These are phyloP conservation scores for Nymphalis polychloros DNA, from an alignment of 2,888 invertebrate species.

Conservation along the genomic window DNA sequence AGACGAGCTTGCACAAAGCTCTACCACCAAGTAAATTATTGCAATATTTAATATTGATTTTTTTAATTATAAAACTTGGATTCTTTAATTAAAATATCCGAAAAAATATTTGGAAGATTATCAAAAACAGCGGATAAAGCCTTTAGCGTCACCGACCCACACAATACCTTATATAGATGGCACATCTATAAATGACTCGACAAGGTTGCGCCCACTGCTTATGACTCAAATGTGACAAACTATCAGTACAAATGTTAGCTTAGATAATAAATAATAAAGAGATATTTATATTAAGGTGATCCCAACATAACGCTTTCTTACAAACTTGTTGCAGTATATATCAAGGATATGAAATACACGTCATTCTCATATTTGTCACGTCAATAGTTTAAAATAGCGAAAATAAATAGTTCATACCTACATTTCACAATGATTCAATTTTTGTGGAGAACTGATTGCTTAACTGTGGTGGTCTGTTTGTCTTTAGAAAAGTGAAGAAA, in stretches of 20 bases:
- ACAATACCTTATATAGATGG: slow-evolving; percentile 59
- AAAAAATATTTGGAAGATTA: slow-evolving; percentile 13
- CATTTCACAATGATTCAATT: too few relatives aligned
- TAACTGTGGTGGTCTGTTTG: too few relatives aligned
- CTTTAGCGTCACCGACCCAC: slow-evolving; percentile 52
- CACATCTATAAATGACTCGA: slow-evolving; percentile 49
- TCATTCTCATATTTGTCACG: too few relatives aligned
- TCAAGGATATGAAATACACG: too few relatives aligned
- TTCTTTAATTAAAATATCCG: background rate
- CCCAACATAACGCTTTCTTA: background rate
- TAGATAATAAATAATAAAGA: background rate
- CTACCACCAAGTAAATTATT: too few relatives aligned
- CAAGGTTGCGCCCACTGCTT: slow-evolving; percentile 70
- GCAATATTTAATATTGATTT: too few relatives aligned
- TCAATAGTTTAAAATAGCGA: too few relatives aligned
- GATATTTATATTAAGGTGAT: background rate
- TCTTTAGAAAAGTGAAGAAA: too few relatives aligned
- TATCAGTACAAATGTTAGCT: background rate
- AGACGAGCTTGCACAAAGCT: too few relatives aligned
- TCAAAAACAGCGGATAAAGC: slow-evolving; percentile 31
- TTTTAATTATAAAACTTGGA: background rate
- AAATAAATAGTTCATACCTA: too few relatives aligned
- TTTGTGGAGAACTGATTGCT: too few relatives aligned
- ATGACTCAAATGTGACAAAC: slow-evolving; percentile 22
- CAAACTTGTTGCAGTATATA: too few relatives aligned